These are phyloP conservation scores for Chalcis sispes DNA, from an alignment of 2,888 invertebrate species.

Conservation along the genomic window DNA sequence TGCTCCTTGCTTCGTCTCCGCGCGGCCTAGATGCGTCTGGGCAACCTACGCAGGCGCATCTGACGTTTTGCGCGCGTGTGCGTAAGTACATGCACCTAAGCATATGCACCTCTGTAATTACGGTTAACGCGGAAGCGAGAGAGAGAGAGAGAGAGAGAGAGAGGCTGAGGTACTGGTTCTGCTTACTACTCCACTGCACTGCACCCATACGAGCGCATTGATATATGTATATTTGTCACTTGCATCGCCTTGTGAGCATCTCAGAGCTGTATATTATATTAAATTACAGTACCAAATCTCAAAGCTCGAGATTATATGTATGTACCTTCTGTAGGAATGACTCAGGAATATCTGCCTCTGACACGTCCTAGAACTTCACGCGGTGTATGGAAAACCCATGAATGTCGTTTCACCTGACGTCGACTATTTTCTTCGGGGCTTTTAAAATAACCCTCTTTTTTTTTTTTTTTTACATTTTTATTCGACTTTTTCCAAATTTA, in stretches of 20 bases:
- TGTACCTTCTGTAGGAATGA: conserved; percentile 27
- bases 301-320: conserved; percentile 42
- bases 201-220: conserved; percentile 26
- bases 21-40: neutral
- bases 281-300: conserved; percentile 46
- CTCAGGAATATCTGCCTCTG: conserved; percentile 25
- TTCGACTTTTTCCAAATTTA: no score
- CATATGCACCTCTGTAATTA: conserved; percentile 45
- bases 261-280: conserved; percentile 36
- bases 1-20: no score
- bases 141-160: no score
- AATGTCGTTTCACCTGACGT: no score
- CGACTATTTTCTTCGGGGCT: no score
- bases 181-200: no score
- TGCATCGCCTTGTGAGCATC: conserved; percentile 23
- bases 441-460: no score
- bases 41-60: conserved; percentile 13
- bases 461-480: neutral
- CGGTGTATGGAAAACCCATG: neutral
- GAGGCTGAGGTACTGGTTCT: no score
- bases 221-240: conserved; percentile 52
- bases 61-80: conserved; percentile 24
- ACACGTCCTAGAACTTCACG: conserved; percentile 12
- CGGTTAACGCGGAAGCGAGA: conserved; percentile 25
- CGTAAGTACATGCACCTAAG: neutral